Evolutionary conservation across 2,888 invertebrate genomes (phyloP), one percentile per base, ranked within the genome.

Genomic region (Drosophila infuscata): DNA sequence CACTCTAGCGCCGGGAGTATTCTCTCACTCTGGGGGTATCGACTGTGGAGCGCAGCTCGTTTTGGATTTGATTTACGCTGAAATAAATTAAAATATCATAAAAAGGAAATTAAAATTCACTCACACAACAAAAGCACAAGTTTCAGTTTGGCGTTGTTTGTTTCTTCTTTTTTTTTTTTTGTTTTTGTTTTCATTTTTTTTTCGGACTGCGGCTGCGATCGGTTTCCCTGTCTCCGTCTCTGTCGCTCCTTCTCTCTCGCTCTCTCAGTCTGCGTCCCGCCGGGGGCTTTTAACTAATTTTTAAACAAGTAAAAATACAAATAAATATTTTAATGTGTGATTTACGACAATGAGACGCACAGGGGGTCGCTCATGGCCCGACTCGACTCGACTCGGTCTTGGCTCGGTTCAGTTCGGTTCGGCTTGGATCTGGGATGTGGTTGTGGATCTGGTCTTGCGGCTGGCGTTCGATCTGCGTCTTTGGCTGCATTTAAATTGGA

Each of bases 31-130:
- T 54, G 38, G 17, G 56, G 17, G 54, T 48, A 49, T 41, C n/a
- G 61, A 62, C 79, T 72, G 73, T 53, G 70, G 64, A 69, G 71
- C 54, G 53, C 63, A 75, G 73, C 85, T 88, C 84, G 90, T 91
- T 91, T 88, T 74, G 86, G 77, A 83, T 84, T 89, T 92, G 91
- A 92, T 91, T 91, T 92, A 91, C 91, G 90, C 86, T 83, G 82
- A 91, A 92, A 91, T 91, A 91, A 91, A 91, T 91, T 91, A 91
- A 91, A 91, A 91, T 92, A 91, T 91, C 89, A 91, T 92, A 91
- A 92, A 91, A 91, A 90, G 91, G 90, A 92, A 92, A 91, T 91
- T 91, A 91, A 92, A 91, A 91, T 91, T 91, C 90, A 90, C 90
- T 91, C 85, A 79, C 61, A 87, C 76, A 87, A 83, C 83, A 86